Evolutionary conservation across 2,888 invertebrate species (phyloP).

Genomic region (Synergus japonicus): DNA sequence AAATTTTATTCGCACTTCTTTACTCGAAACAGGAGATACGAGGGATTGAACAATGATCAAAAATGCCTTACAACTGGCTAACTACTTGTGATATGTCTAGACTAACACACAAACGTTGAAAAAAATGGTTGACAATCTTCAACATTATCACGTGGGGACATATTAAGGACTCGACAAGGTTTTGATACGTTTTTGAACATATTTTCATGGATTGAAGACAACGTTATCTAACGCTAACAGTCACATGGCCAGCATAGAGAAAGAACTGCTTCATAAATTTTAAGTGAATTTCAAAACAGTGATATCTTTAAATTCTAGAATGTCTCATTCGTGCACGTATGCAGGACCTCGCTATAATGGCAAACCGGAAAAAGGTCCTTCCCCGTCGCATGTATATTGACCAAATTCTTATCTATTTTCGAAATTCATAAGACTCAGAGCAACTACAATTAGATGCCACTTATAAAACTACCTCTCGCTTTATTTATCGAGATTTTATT

Average conservation of each 20-base stretch:
- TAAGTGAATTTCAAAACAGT: constrained; percentile 34
- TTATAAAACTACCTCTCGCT: constrained; percentile 21
- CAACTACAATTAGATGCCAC: constrained; percentile 32
- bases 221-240: constrained; percentile 23
- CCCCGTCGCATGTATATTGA: constrained; percentile 57
- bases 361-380: constrained; percentile 50
- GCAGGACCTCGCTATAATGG: constrained; percentile 38
- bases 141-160: constrained; percentile 46
- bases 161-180: constrained; percentile 40
- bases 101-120: constrained; percentile 69
- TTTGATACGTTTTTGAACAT: constrained; percentile 47
- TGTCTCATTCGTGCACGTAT: constrained; percentile 48
- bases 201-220: constrained; percentile 40
- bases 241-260: constrained; percentile 25
- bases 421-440: constrained; percentile 38
- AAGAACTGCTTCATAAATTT: constrained; percentile 24
- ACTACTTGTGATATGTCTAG: constrained; percentile 53
- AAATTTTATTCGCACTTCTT: constrained; percentile 30
- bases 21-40: constrained; percentile 52
- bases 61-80: constrained; percentile 32
- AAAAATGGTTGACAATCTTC: constrained; percentile 70
- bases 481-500: constrained; percentile 43
- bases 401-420: constrained; percentile 50
- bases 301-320: constrained; percentile 41
- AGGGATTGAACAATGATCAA: constrained; percentile 42